A percentile compares a stretch with the other conserved stretches of the same genome.
phyloP scores from a whole-genome alignment of 2,797 vertebrate species.

The Gila robusta region DNA sequence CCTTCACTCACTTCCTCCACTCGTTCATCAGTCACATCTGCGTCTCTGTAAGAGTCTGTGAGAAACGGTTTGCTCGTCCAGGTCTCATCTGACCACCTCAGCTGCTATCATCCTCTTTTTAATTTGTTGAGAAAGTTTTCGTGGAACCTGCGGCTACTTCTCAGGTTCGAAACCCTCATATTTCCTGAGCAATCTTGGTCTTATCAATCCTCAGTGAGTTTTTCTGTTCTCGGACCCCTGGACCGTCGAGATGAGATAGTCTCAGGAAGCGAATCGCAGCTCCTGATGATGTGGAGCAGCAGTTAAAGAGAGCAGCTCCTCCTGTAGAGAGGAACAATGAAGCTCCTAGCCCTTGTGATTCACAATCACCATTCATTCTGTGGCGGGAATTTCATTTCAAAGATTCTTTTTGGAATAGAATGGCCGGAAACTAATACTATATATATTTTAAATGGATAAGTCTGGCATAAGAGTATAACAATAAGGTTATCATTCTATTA shows the following conservation, averaged over 20 bases:
- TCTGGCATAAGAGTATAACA: background rate
- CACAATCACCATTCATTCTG: background rate
- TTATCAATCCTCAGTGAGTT: constrained; percentile 52
- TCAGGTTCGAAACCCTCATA: constrained; percentile 4
- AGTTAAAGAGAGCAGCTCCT: constrained; percentile 39
- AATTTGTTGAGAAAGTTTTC: constrained; percentile 52
- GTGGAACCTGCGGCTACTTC: constrained; percentile 23
- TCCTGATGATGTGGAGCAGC: constrained; percentile 48
- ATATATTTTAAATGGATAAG: background rate
- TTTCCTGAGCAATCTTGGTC: constrained; percentile 42
- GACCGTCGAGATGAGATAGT: constrained; percentile 51
- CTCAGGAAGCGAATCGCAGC: constrained; percentile 54
- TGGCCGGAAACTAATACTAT: background rate
- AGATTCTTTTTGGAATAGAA: background rate
- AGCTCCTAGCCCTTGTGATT: constrained; percentile 44
- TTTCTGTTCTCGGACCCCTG: constrained; percentile 46
- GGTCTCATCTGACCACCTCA: constrained; percentile 5
- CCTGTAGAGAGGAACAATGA: constrained; percentile 43
- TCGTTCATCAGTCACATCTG: constrained; percentile 24
- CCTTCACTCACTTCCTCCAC: constrained; percentile 4
- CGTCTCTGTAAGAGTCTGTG: background rate
- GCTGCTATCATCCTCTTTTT: constrained; percentile 47
- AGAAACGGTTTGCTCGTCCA: background rate
- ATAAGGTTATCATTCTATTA: background rate
- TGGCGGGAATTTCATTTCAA: background rate